Conservation (phyloP, 2,888 invertebrate genomes). For the Mylabris sibirica region DNA sequence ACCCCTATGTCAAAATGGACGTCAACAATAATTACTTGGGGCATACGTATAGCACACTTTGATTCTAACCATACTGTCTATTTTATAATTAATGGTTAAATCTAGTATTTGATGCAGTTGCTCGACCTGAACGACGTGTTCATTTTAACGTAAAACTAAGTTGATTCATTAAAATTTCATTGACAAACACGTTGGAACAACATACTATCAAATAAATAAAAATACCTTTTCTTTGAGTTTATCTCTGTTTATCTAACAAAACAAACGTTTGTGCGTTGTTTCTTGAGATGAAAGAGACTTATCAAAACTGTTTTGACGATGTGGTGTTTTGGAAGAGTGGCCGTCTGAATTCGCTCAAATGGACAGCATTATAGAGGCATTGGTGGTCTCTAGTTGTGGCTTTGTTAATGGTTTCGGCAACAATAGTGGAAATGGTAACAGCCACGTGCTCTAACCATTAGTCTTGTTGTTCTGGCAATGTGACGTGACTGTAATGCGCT, state of each 20-base stretch:
- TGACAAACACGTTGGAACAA: neutral
- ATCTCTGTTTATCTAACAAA: neutral
- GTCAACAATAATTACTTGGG: conserved; percentile 14
- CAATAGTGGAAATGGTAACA: conserved; percentile 23
- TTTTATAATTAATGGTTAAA: conserved; percentile 23
- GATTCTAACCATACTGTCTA: neutral
- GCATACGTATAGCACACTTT: conserved; percentile 11
- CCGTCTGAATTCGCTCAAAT: neutral
- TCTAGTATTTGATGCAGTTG: conserved; percentile 36
- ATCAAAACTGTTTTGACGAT: neutral
- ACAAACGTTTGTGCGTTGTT: neutral
- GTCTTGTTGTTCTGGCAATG: conserved; percentile 50
- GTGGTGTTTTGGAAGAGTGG: neutral
- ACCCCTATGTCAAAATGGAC: conserved; percentile 16
- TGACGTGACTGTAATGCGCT: conserved; percentile 51
- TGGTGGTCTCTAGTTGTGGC: neutral
- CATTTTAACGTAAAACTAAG: neutral
- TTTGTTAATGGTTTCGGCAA: neutral
- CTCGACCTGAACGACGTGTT: neutral
- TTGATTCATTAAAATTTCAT: neutral
- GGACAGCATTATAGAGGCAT: neutral
- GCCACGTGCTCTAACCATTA: conserved; percentile 52
- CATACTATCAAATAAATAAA: neutral
- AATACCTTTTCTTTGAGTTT: neutral
- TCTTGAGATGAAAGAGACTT: neutral